These are phyloP conservation scores for Dipodomys merriami DNA, from an alignment of 2,113 vertebrate species.

Conservation along the genomic window DNA sequence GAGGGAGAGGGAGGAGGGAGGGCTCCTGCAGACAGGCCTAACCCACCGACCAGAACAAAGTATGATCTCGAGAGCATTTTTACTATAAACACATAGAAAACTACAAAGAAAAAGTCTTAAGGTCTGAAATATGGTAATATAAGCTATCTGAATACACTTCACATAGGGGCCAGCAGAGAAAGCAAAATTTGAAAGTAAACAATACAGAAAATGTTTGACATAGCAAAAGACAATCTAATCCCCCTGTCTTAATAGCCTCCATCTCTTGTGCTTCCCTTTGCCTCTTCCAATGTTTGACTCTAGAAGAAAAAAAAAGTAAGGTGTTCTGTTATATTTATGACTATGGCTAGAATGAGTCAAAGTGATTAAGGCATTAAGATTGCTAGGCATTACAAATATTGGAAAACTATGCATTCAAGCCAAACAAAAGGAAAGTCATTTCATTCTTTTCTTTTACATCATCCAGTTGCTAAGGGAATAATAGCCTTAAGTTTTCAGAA, in stretches of 20 bases:
- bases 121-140: not conserved
- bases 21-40: accelerated
- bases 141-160: not conserved
- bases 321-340: not conserved
- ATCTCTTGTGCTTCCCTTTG: not conserved
- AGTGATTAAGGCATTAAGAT: not conserved
- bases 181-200: not conserved
- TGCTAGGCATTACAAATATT: not conserved
- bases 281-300: not conserved
- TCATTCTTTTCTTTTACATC: not conserved
- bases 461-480: conserved; percentile 20
- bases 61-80: not conserved
- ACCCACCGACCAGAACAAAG: not conserved
- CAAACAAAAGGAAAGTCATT: not conserved
- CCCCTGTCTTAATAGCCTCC: not conserved
- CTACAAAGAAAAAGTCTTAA: not conserved
- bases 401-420: not conserved
- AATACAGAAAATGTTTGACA: not conserved
- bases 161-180: not conserved
- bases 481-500: conserved; percentile 22
- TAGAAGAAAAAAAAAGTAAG: not conserved
- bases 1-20: too few species aligned
- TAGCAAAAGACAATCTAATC: not conserved
- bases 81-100: not conserved
- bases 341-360: not conserved